Evolutionary conservation across 2,797 vertebrate species (phyloP).

Genomic region (Parambassis ranga): DNA sequence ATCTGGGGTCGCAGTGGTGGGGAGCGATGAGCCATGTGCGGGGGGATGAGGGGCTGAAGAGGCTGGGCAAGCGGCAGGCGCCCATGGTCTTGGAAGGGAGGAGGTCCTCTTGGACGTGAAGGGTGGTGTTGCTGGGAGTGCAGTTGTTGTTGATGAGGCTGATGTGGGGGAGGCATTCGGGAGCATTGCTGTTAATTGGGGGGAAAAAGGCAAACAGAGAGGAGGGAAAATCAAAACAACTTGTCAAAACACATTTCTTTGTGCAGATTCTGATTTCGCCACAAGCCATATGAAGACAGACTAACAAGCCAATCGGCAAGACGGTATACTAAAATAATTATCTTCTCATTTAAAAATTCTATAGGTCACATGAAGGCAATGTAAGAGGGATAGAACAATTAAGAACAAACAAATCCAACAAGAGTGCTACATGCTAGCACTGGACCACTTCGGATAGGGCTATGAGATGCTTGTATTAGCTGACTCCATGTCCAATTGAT

Average conservation of each 20-base stretch:
- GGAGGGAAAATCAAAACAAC: conserved; percentile 47
- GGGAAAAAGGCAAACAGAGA: conserved; percentile 29
- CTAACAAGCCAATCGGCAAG: conserved; percentile 26
- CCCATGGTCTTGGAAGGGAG: conserved; percentile 77
- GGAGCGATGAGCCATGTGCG: conserved; percentile 87
- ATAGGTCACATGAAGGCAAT: too few species aligned
- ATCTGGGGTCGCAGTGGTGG: conserved; percentile 85
- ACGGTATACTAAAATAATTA: neutral
- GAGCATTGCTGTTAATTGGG: conserved; percentile 59
- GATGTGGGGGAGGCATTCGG: conserved; percentile 73
- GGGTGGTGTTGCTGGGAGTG: conserved; percentile 77
- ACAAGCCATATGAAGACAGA: conserved; percentile 23
- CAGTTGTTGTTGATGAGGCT: conserved; percentile 71
- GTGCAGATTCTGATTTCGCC: conserved; percentile 18
- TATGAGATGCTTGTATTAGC: too few species aligned
- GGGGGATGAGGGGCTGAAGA: conserved; percentile 89
- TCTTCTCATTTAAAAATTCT: neutral
- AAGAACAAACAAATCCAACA: too few species aligned
- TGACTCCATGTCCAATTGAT: too few species aligned
- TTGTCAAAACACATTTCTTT: conserved; percentile 49
- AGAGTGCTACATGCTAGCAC: too few species aligned
- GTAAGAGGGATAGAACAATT: too few species aligned
- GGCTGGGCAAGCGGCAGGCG: conserved; percentile 76
- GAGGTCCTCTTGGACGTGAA: conserved; percentile 80
- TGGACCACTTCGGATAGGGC: too few species aligned